phyloP scores from a whole-genome alignment of 2,113 vertebrate species.

The Xenopus borealis region DNA sequence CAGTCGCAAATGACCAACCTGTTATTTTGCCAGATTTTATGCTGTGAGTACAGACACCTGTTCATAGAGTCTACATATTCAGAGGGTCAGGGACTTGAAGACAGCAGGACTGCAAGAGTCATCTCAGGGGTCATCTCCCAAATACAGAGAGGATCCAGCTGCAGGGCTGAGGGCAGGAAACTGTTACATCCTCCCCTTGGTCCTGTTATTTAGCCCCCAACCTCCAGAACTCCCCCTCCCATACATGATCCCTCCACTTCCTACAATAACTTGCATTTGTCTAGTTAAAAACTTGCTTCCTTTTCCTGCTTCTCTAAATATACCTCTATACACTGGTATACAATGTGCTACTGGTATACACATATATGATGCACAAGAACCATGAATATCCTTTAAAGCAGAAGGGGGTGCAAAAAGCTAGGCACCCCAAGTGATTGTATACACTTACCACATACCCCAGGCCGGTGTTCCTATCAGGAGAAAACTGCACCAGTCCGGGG shows the following conservation, averaged over 20 bases:
- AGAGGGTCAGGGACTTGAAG: neutral
- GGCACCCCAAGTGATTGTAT: no score
- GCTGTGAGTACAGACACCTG: constrained; percentile 12
- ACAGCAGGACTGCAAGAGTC: neutral
- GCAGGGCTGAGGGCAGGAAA: constrained; percentile 22
- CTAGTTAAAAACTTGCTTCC: constrained; percentile 6
- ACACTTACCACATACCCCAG: no score
- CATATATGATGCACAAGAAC: no score
- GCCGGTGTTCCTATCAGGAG: no score
- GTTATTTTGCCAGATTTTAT: no score
- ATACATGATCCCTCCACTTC: no score
- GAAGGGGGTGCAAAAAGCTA: no score
- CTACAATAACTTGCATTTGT: neutral
- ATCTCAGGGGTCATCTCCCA: constrained; percentile 6
- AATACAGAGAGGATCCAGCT: constrained; percentile 16
- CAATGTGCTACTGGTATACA: no score
- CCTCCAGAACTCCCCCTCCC: no score
- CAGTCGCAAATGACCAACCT: no score
- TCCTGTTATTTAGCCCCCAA: neutral
- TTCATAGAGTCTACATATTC: neutral
- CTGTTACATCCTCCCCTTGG: constrained; percentile 1
- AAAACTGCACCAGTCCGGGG: no score
- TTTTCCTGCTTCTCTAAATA: constrained; percentile 21
- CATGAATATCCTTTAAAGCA: no score
- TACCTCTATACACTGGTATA: neutral